A percentile compares a stretch with the other conserved stretches of the same genome.
Conservation (phyloP, 1,140 invertebrate genomes). For the Leptinotarsa defecta region DNA sequence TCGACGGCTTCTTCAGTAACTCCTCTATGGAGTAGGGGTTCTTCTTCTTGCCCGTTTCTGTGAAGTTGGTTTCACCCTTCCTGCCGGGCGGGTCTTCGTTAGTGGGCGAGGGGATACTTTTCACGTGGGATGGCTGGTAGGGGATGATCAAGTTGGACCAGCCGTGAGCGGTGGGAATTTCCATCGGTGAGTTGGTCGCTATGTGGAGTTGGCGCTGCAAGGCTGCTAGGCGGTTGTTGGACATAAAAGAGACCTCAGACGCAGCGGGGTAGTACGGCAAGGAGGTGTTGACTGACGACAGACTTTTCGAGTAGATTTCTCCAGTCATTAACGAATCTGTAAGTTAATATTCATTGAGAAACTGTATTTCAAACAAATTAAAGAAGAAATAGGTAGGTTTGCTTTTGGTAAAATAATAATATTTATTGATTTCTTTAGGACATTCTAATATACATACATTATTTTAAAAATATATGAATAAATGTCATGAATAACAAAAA, state of each 20-base stretch:
- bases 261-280: constrained; percentile 47
- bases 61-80: constrained; percentile 39
- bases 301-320: constrained; percentile 45
- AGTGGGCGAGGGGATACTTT: constrained; percentile 25
- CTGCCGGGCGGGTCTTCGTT: constrained; percentile 34
- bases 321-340: constrained; percentile 42
- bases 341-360: constrained; percentile 9
- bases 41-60: constrained; percentile 61
- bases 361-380: too few relatives aligned
- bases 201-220: constrained; percentile 60
- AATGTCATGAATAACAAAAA: too few relatives aligned
- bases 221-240: constrained; percentile 61
- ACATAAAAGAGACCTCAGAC: constrained; percentile 54
- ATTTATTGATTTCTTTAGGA: too few relatives aligned
- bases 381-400: too few relatives aligned
- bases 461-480: too few relatives aligned
- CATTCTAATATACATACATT: too few relatives aligned
- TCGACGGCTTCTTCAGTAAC: constrained; percentile 77
- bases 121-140: constrained; percentile 48
- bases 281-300: constrained; percentile 35
- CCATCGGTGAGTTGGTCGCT: constrained; percentile 54
- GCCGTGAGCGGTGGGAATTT: constrained; percentile 54
- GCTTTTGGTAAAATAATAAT: too few relatives aligned
- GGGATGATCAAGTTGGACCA: constrained; percentile 63
- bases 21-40: constrained; percentile 88